These are phyloP conservation scores for Rhinogobius similis DNA, from an alignment of 2,113 vertebrate species.

Conservation along the genomic window DNA sequence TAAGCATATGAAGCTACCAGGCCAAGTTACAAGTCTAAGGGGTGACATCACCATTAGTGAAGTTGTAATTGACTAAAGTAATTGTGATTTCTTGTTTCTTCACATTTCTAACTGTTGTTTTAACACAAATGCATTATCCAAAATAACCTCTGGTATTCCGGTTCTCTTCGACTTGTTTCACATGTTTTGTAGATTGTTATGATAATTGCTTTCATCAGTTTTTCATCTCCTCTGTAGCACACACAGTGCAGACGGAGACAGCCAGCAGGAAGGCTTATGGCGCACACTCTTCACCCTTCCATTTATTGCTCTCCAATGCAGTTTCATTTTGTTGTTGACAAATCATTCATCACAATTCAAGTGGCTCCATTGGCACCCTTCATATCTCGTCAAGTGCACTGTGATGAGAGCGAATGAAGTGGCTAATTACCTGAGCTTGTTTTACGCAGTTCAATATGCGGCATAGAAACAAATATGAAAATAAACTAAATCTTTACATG, in stretches of 20 bases:
- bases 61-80: too few relatives aligned
- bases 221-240: conserved; percentile 1
- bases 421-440: conserved; percentile 36
- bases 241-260: neutral
- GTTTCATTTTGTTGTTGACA: conserved; percentile 6
- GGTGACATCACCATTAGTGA: too few relatives aligned
- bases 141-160: neutral
- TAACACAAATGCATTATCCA: neutral
- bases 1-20: too few relatives aligned
- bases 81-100: neutral
- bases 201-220: neutral
- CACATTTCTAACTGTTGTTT: neutral
- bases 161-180: neutral
- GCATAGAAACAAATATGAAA: conserved; percentile 24
- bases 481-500: neutral
- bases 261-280: neutral
- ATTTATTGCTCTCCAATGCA: neutral
- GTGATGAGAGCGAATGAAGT: conserved; percentile 17
- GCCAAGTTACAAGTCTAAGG: too few relatives aligned
- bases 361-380: conserved; percentile 10
- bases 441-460: conserved; percentile 2
- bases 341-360: conserved; percentile 12
- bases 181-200: neutral
- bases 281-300: neutral
- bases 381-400: neutral